These are phyloP conservation scores for Heteromormyrus szaboi DNA, from an alignment of 2,797 vertebrate species.

Conservation along the genomic window DNA sequence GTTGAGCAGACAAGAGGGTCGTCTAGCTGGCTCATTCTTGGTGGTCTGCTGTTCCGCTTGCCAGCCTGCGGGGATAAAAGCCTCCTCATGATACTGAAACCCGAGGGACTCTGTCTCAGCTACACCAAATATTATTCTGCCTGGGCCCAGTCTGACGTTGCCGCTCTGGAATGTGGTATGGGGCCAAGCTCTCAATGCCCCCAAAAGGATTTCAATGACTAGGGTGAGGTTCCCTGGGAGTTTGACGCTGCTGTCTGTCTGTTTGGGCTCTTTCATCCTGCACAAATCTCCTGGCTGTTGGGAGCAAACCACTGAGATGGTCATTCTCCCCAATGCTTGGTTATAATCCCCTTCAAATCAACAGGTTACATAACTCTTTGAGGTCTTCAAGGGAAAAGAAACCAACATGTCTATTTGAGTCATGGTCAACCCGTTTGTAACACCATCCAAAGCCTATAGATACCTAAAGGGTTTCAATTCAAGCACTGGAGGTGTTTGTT, in stretches of 20 bases:
- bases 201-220: neutral
- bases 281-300: neutral
- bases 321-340: neutral
- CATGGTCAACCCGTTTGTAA: neutral
- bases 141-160: neutral
- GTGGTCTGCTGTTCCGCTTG: neutral
- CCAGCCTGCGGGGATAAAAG: neutral
- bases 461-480: neutral
- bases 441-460: neutral
- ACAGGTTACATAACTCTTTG: neutral
- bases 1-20: neutral
- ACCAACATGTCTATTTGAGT: neutral
- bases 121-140: neutral
- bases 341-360: neutral
- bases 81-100: neutral
- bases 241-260: neutral
- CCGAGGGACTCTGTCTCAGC: neutral
- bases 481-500: neutral
- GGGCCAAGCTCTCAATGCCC: neutral
- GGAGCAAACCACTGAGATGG: neutral
- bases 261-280: neutral
- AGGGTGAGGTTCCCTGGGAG: neutral
- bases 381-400: neutral
- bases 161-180: neutral
- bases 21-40: neutral